Conservation (phyloP, 2,113 vertebrate genomes). For the Alexandromys fortis region DNA sequence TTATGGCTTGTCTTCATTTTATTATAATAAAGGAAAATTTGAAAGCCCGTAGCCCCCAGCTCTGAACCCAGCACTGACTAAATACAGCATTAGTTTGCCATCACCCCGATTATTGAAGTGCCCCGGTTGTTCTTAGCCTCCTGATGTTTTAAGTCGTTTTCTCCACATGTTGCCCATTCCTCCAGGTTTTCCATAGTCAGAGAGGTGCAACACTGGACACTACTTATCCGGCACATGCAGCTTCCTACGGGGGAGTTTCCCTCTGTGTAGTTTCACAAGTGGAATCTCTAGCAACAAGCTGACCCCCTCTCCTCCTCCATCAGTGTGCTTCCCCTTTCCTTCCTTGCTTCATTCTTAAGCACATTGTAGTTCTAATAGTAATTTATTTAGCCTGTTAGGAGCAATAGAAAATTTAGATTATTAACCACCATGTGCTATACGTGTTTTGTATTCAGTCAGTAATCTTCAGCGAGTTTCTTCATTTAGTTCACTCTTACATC, state of each 20-base stretch:
- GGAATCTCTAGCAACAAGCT: not conserved
- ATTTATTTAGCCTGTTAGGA: not conserved
- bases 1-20: conserved; percentile 40
- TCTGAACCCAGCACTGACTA: not conserved
- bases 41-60: not conserved
- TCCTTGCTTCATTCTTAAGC: conserved; percentile 17
- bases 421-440: not conserved
- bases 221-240: not conserved
- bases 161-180: not conserved
- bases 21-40: conserved; percentile 49
- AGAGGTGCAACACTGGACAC: not conserved
- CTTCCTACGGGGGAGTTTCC: not conserved
- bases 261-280: not conserved
- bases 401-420: not conserved
- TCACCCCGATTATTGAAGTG: not conserved
- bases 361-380: not conserved
- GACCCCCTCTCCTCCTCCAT: not conserved
- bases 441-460: not conserved
- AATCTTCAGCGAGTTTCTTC: not conserved
- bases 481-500: not conserved
- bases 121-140: not conserved
- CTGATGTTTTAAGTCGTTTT: not conserved
- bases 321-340: not conserved
- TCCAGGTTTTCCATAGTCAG: not conserved
- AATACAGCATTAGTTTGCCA: not conserved